Percentiles rank a stretch among this genome's conserved stretches.
Evolutionary conservation across 2,888 invertebrate genomes (phyloP).

Genomic region (Leptinotarsa tumamoca): DNA sequence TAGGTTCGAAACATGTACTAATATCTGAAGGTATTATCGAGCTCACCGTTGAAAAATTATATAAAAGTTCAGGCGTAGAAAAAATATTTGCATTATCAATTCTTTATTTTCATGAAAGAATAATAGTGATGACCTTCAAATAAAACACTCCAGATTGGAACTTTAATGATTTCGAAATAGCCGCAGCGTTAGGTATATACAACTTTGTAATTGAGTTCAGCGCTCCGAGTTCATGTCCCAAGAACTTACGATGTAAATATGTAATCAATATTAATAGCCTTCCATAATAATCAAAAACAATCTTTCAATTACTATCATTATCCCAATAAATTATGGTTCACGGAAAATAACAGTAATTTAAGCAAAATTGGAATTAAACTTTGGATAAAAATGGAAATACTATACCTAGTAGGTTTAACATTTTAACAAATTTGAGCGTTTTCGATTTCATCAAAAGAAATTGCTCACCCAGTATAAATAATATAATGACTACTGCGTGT

Average conservation of each 20-base stretch:
- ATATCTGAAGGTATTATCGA: no score
- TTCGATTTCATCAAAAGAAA: no score
- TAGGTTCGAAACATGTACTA: no score
- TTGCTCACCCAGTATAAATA: no score
- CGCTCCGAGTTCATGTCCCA: neutral
- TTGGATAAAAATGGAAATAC: neutral
- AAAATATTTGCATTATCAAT: no score
- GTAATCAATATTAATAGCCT: conserved; percentile 12
- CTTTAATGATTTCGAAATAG: neutral
- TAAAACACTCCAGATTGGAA: neutral
- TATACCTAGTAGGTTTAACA: no score
- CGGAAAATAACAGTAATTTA: neutral
- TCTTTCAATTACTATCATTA: conserved; percentile 9
- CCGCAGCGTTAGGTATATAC: neutral
- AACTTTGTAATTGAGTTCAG: conserved; percentile 1
- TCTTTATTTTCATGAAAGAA: no score
- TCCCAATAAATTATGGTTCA: conserved; percentile 1
- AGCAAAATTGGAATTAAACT: neutral
- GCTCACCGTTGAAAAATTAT: no score
- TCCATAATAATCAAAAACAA: conserved; percentile 1
- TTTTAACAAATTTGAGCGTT: no score
- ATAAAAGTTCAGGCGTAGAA: no score
- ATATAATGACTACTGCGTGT: no score
- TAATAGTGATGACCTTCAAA: neutral
- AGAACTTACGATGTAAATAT: neutral